A percentile compares a stretch with the other conserved stretches of the same genome.
These are phyloP conservation scores for Anoplius nigerrimus DNA, from an alignment of 2,888 invertebrate species.

Conservation along the genomic window DNA sequence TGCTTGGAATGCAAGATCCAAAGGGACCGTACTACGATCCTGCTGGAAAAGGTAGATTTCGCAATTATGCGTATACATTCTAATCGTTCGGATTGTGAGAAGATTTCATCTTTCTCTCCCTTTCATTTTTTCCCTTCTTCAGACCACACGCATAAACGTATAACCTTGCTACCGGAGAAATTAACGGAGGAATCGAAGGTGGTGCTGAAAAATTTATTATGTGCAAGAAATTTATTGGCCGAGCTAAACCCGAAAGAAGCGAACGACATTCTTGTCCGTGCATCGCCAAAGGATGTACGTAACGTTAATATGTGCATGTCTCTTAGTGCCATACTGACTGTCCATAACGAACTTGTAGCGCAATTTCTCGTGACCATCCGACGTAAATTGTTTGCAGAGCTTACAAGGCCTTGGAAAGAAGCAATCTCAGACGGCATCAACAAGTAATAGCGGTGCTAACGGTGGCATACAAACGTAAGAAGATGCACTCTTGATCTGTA, in stretches of 20 bases:
- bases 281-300: conserved; percentile 80
- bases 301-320: background rate
- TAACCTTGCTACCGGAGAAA: conserved; percentile 85
- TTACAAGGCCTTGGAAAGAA: conserved; percentile 45
- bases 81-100: no score
- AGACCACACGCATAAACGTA: conserved; percentile 83
- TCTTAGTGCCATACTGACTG: background rate
- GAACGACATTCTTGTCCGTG: conserved; percentile 87
- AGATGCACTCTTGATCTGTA: background rate
- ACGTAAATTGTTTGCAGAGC: conserved; percentile 33
- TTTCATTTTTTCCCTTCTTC: conserved; percentile 30
- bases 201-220: conserved; percentile 81
- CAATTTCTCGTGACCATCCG: background rate
- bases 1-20: conserved; percentile 82
- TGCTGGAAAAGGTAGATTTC: conserved; percentile 73
- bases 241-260: conserved; percentile 87
- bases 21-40: conserved; percentile 77
- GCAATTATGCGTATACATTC: background rate
- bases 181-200: conserved; percentile 82
- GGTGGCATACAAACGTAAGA: conserved; percentile 71
- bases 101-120: conserved; percentile 1
- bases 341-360: background rate
- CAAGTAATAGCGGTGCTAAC: conserved; percentile 49
- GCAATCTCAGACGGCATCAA: conserved; percentile 36
- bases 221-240: conserved; percentile 76